Base-by-base conservation (phyloP, 2,888 invertebrate species). In the Trissolcus japonicus region DNA sequence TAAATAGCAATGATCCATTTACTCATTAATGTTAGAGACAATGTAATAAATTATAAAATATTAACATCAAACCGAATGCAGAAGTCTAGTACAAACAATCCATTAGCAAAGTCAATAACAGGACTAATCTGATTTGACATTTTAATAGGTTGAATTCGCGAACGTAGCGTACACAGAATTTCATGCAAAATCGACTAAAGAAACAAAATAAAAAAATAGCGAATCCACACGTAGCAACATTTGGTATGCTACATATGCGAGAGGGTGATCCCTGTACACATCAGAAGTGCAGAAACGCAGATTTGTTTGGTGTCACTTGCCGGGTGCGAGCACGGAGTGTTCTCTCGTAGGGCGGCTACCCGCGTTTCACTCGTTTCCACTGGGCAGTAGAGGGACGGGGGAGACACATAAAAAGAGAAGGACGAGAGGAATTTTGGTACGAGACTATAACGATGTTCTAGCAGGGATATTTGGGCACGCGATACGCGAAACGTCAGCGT, bases 271-370 rank as follows among this genome's bases (percentile, higher is more conserved):
- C 68, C 72, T 75, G 75, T 71, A 69, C 68, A 74, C 68, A 72
- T 79, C 79, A 74, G 78, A 78, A 78, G 78, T 78, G 82, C 81
- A 74, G 74, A 75, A 78, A 82, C 79, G 83, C 82, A 85, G 83
- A 87, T 88, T 88, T 87, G 87, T 87, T 87, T 83, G 85, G 84
- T 86, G 88, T 88, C 88, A 88, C 83, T 87, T 87, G 88, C 88
- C 87, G 74, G 81, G 74, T 69, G 80, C 79, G 77, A 60, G 76
- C 63, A 56, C 73, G 74, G 78, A 79, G 81, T 80, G 80, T 78
- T 78, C 79, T 81, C 73, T 80, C 73, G 72, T 75, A 77, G 77
- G 76, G 69, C 67, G 75, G 76, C 71, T 74, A 76, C 53, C 67
- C 80, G 74, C 76, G 79, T 78, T 80, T 73, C 72, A 68, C 74